Evolutionary conservation across 2,797 vertebrate species (phyloP), one percentile per base, ranked within the genome.

Genomic region (Graptemys geographica): DNA sequence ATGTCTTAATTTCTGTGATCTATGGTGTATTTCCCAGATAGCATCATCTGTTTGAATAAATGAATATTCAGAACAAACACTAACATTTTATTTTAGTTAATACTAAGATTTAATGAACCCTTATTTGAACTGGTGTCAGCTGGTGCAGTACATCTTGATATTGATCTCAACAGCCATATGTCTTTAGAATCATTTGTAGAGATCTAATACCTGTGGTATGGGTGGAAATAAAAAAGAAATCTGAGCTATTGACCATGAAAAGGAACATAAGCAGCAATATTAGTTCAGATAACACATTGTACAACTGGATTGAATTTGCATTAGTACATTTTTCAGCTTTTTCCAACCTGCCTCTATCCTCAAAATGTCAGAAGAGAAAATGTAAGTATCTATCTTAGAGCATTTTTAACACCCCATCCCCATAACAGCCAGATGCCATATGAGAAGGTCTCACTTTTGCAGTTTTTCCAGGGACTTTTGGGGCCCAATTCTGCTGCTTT

Each of bases 151-250:
- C 90, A 95, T 95, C 74, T 8, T 95, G 59, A 89, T 84, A 93
- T 81, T 84, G 94, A 96, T 83, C 88, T 59, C 21, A 92, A 81
- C 28, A 80, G 23, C 83, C 87, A 81, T 41, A 84, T 62, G 84
- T 91, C 62, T 96, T 95, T 95, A 93, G 84, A 81, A 89, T 96
- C 95, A 95, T 57, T 96, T 96, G 90, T 84, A 94, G 93, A 95
- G 65, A 55, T 5, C 44, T 69, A 94, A 94, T 74, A 86, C 1
- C 37, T 69, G 37, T 55, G 47, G 41, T 76, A 44, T 27, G 6
- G 44, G 33, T 62, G 89, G 55, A 92, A 87, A 78, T 95, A 72
- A 57, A 90, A 95, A 91, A 86, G 11, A 86, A 90, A 72, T 5
- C 3, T 55, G 47, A 79, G 31, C 69, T 72, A 44, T 18, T 85